Conservation (phyloP, 1,140 invertebrate species). For the Hyles euphorbiae region DNA sequence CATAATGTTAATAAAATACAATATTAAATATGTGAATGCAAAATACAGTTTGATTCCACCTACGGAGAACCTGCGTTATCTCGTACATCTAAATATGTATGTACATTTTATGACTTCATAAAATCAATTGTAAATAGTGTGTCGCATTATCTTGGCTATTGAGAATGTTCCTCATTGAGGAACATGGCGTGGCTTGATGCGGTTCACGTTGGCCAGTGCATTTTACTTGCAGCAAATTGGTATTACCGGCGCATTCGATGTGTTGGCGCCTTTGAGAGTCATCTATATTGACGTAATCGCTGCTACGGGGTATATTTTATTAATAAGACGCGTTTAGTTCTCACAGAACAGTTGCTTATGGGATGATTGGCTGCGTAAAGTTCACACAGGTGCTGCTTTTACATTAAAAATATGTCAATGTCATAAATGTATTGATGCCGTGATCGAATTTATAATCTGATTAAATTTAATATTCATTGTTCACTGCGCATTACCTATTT, state of each 20-base stretch:
- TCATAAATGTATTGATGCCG: no score
- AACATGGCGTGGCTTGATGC: slow-evolving; percentile 7
- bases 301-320: slow-evolving; percentile 43
- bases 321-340: slow-evolving; percentile 31
- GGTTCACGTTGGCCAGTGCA: slow-evolving; percentile 17
- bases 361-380: no score
- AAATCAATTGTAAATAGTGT: slow-evolving; percentile 4
- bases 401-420: no score
- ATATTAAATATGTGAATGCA: no score
- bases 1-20: no score
- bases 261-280: slow-evolving; percentile 38
- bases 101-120: slow-evolving; percentile 1
- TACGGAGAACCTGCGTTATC: no score
- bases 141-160: not conserved
- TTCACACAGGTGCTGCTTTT: no score
- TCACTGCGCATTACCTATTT: no score
- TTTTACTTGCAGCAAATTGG: slow-evolving; percentile 27
- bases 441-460: no score
- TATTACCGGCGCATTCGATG: slow-evolving; percentile 42
- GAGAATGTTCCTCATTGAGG: slow-evolving; percentile 3
- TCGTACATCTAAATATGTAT: not conserved
- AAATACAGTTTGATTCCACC: no score
- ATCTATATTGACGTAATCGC: slow-evolving; percentile 30
- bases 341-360: slow-evolving; percentile 17
- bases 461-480: no score